Percentiles rank a stretch among this genome's conserved stretches.
Evolutionary conservation across 2,113 vertebrate genomes (phyloP).

Genomic region (Coturnix japonica): DNA sequence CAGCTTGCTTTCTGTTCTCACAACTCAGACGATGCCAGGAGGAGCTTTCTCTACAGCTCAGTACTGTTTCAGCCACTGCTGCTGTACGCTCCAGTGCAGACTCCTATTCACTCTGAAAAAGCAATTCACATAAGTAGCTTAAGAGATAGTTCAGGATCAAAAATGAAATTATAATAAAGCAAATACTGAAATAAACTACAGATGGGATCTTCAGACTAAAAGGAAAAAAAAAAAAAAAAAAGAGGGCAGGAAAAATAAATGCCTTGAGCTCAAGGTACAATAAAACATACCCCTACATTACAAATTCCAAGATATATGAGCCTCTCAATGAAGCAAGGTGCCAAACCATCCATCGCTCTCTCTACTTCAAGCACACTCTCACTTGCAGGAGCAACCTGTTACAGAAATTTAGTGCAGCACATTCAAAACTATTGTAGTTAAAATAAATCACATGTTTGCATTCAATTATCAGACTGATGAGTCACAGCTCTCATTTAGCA

Average conservation of each 20-base stretch:
- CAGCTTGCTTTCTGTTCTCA: not conserved
- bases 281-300: not conserved
- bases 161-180: not conserved
- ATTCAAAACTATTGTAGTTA: conserved; percentile 10
- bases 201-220: not conserved
- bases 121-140: not conserved
- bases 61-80: not conserved
- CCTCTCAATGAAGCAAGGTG: not conserved
- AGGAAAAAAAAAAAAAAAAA: not conserved
- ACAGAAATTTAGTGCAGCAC: not conserved
- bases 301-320: not conserved
- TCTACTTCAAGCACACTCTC: not conserved
- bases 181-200: not conserved
- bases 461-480: conserved; percentile 39
- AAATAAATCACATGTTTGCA: conserved; percentile 44
- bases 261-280: not conserved
- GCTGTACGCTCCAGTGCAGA: not conserved
- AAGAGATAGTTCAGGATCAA: not conserved
- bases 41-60: not conserved
- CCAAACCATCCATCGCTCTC: not conserved
- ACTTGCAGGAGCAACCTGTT: not conserved
- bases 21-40: not conserved
- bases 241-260: not conserved
- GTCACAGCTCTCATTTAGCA: conserved; percentile 23
- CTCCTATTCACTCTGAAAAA: conserved; percentile 2